phyloP scores from a whole-genome alignment of 2,888 invertebrate genomes.

The Eupithecia vulgata region DNA sequence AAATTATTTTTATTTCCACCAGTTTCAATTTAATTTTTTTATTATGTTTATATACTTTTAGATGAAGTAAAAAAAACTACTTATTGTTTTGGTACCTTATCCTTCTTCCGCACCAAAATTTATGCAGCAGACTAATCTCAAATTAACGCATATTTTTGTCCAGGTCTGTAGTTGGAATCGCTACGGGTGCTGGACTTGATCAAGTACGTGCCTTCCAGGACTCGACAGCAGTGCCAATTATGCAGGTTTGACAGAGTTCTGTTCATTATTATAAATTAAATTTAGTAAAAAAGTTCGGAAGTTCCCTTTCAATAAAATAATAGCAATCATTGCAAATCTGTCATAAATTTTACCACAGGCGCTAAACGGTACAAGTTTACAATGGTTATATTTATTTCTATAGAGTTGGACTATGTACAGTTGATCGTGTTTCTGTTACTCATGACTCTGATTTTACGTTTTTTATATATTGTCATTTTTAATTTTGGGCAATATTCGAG shows the following conservation, averaged over 20 bases:
- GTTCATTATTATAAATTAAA: not conserved
- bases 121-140: not conserved
- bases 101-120: not conserved
- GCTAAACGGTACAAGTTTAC: not conserved
- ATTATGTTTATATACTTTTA: too few species aligned
- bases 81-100: not conserved
- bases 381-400: not conserved
- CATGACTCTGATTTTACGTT: too few species aligned
- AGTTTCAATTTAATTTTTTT: too few species aligned
- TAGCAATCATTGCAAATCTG: not conserved
- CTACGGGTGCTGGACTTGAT: slow-evolving; percentile 85
- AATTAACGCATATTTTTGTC: not conserved
- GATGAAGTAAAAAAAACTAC: too few species aligned
- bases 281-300: not conserved
- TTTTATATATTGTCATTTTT: too few species aligned
- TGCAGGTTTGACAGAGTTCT: slow-evolving; percentile 81
- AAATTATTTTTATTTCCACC: not conserved
- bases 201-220: slow-evolving; percentile 76
- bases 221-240: slow-evolving; percentile 81
- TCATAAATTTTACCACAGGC: not conserved
- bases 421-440: too few species aligned
- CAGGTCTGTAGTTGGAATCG: slow-evolving; percentile 86
- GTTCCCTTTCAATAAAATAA: not conserved
- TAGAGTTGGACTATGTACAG: too few species aligned
- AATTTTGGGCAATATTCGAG: too few species aligned